A percentile compares a stretch with the other conserved stretches of the same genome.
phyloP scores from a whole-genome alignment of 2,797 vertebrate species.

The Protosalanx chinensis region DNA sequence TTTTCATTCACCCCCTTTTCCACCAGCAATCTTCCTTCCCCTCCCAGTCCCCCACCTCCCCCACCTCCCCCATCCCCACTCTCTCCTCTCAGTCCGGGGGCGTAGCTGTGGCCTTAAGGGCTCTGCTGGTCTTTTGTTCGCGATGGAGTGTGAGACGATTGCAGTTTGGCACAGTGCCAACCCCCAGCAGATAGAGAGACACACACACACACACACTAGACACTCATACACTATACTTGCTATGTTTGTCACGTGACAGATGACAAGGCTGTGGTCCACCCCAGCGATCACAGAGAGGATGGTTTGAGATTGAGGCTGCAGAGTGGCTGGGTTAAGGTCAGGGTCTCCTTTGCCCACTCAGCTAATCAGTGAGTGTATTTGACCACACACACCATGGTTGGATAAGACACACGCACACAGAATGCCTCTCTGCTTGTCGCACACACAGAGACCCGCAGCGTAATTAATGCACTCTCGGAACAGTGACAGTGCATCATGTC shows the following conservation, averaged over 20 bases:
- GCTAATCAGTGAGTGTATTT: not conserved
- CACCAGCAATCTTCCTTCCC: slow-evolving; percentile 30
- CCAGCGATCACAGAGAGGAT: not conserved
- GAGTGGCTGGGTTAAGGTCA: not conserved
- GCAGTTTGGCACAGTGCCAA: slow-evolving; percentile 53
- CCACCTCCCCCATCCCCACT: not conserved
- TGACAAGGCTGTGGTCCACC: no score
- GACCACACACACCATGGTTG: not conserved
- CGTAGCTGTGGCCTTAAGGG: slow-evolving; percentile 36
- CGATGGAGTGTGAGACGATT: slow-evolving; percentile 59
- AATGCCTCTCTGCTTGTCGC: not conserved
- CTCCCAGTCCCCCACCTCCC: slow-evolving; percentile 1
- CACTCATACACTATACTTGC: not conserved
- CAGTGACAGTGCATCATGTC: slow-evolving; percentile 3
- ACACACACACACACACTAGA: slow-evolving; percentile 4
- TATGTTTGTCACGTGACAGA: not conserved
- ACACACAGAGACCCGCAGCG: not conserved
- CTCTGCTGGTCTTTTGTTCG: slow-evolving; percentile 64
- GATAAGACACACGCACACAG: not conserved
- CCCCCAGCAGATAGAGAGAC: slow-evolving; percentile 32
- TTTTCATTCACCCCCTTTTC: slow-evolving; percentile 32
- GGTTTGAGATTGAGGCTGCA: not conserved
- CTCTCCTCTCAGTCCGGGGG: slow-evolving; percentile 22
- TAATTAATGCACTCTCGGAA: not conserved
- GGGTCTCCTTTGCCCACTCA: not conserved